Percentiles rank a stretch among this genome's conserved stretches.
These are phyloP conservation scores for Calliopum simillimum DNA, from an alignment of 2,888 invertebrate species.

Conservation along the genomic window DNA sequence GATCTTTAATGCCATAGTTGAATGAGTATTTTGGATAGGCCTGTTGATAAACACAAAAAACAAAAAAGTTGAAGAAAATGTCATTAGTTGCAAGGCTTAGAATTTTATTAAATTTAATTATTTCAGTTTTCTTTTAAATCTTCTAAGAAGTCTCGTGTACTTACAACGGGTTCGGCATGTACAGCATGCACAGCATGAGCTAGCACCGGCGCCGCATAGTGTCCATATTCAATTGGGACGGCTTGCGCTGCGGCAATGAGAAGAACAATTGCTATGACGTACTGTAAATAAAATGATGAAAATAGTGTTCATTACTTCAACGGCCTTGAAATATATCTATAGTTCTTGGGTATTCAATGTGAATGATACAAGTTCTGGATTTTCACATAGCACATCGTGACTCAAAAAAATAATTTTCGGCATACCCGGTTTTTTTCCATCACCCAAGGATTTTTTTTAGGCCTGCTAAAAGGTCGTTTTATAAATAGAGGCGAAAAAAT, in stretches of 20 bases:
- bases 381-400: no score
- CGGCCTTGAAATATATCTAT: no score
- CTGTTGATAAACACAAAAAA: no score
- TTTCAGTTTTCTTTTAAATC: background rate
- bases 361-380: background rate
- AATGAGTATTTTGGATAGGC: slow-evolving; percentile 78
- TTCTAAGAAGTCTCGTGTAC: slow-evolving; percentile 7
- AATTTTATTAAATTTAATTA: background rate
- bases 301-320: background rate
- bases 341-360: no score
- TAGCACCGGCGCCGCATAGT: slow-evolving; percentile 59
- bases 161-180: slow-evolving; percentile 57
- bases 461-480: no score
- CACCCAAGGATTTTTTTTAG: no score
- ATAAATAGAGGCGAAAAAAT: no score
- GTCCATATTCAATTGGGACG: slow-evolving; percentile 65
- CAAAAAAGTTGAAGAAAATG: background rate
- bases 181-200: slow-evolving; percentile 54
- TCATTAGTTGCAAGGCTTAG: background rate
- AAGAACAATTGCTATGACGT: slow-evolving; percentile 64
- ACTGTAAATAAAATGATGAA: slow-evolving; percentile 58
- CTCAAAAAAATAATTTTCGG: no score
- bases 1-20: slow-evolving; percentile 78
- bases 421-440: no score
- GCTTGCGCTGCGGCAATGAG: slow-evolving; percentile 63